Evolutionary conservation across 2,797 vertebrate species (phyloP).

Genomic region (Hipposideros larvatus): DNA sequence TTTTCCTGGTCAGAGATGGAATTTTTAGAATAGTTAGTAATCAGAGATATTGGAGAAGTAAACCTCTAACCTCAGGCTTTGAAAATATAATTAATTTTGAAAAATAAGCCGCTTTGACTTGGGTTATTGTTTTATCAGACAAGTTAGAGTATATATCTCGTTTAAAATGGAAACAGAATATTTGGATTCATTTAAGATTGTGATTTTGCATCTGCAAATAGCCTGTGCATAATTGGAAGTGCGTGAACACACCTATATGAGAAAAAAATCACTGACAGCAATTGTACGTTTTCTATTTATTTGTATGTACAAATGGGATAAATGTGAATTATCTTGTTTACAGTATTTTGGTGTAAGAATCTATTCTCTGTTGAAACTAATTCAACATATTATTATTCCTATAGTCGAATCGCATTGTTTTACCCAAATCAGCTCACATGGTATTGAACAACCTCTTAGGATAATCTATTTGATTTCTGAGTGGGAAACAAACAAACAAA

Average conservation of each 20-base stretch:
- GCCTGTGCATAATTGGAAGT: background rate
- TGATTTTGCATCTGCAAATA: conserved; percentile 4
- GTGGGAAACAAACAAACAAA: background rate
- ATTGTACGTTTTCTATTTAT: background rate
- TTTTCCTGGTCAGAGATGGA: background rate
- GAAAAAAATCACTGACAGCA: background rate
- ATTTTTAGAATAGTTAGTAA: background rate
- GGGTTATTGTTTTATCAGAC: background rate
- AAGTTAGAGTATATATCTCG: background rate
- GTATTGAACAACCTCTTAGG: background rate
- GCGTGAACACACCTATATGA: background rate
- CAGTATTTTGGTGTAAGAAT: background rate
- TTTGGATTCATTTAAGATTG: background rate
- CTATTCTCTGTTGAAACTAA: background rate
- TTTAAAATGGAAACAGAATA: background rate
- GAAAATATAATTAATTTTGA: background rate
- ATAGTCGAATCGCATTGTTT: background rate
- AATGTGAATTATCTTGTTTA: background rate
- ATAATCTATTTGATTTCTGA: background rate
- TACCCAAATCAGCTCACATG: background rate
- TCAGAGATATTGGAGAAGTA: background rate
- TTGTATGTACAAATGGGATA: background rate
- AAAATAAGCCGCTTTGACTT: background rate
- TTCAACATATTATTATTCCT: background rate
- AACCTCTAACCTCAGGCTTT: background rate